These are phyloP conservation scores for Oceanites oceanicus DNA, from an alignment of 2,113 vertebrate genomes.

Conservation along the genomic window DNA sequence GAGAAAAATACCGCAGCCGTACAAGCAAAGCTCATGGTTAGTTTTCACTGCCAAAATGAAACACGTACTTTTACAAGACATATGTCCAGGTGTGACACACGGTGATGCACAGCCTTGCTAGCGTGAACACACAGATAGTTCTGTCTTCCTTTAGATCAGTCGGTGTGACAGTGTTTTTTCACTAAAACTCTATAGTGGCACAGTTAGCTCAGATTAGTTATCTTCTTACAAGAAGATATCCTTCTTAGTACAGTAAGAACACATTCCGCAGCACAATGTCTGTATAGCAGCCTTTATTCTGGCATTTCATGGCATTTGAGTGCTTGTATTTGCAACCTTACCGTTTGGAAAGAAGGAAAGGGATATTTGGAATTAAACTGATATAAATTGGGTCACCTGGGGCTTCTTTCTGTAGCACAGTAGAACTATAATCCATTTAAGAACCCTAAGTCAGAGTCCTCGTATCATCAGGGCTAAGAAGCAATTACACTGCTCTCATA, in stretches of 20 bases:
- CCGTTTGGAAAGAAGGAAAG: neutral
- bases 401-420: neutral
- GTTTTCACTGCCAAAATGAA: neutral
- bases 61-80: neutral
- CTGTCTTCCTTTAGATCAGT: neutral
- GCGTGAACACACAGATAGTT: neutral
- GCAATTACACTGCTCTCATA: neutral
- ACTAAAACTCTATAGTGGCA: neutral
- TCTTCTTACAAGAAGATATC: neutral
- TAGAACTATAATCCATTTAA: neutral
- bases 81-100: accelerated
- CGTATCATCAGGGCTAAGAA: neutral
- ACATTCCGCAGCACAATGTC: accelerated
- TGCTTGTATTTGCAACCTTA: neutral
- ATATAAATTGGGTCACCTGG: neutral
- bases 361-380: neutral
- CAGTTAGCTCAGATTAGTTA: neutral
- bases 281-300: neutral
- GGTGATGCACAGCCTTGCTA: neutral
- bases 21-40: neutral
- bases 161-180: neutral
- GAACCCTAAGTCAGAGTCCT: neutral
- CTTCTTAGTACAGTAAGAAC: neutral
- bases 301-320: neutral
- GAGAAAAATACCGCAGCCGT: accelerated